Conservation (phyloP, 2,797 vertebrate species). For the Telmatherina bonti region DNA sequence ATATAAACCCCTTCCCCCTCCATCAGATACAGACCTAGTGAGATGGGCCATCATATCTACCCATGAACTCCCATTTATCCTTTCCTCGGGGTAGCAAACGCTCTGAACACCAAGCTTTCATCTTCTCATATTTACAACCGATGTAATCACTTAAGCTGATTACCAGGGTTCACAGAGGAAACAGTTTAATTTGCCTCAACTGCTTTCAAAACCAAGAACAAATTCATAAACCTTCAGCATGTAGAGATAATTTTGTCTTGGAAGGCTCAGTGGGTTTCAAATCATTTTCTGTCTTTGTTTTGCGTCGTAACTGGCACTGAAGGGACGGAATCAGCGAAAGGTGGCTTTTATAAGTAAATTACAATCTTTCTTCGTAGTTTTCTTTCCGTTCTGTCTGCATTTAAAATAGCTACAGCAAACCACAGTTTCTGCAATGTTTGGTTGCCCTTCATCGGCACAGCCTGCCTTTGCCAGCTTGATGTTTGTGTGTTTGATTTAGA, state of each 20-base stretch:
- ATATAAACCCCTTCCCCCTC: slow-evolving; percentile 60
- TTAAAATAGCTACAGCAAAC: slow-evolving; percentile 60
- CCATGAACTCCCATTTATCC: slow-evolving; percentile 58
- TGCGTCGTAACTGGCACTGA: slow-evolving; percentile 52
- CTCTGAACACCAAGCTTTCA: slow-evolving; percentile 70
- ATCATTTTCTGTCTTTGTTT: slow-evolving; percentile 61
- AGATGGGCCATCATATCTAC: slow-evolving; percentile 69
- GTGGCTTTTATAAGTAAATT: slow-evolving; percentile 70
- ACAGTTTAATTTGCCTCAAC: slow-evolving; percentile 79
- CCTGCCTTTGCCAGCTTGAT: slow-evolving; percentile 65
- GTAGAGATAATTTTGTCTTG: slow-evolving; percentile 72
- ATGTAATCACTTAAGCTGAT: slow-evolving; percentile 82
- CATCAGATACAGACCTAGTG: slow-evolving; percentile 52
- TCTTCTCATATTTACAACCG: slow-evolving; percentile 78
- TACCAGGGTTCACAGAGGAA: slow-evolving; percentile 79
- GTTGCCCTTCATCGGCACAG: slow-evolving; percentile 68
- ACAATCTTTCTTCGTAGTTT: slow-evolving; percentile 48
- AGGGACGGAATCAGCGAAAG: slow-evolving; percentile 58
- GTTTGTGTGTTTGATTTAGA: slow-evolving; percentile 54
- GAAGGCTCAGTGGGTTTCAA: slow-evolving; percentile 58
- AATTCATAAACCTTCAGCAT: slow-evolving; percentile 76
- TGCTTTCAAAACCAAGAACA: slow-evolving; percentile 78
- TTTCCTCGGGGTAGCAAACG: slow-evolving; percentile 56
- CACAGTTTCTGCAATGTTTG: slow-evolving; percentile 75
- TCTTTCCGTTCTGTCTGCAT: slow-evolving; percentile 65